Evolutionary conservation across 2,888 invertebrate genomes (phyloP).

Genomic region (Thecocarcelia acutangulata): DNA sequence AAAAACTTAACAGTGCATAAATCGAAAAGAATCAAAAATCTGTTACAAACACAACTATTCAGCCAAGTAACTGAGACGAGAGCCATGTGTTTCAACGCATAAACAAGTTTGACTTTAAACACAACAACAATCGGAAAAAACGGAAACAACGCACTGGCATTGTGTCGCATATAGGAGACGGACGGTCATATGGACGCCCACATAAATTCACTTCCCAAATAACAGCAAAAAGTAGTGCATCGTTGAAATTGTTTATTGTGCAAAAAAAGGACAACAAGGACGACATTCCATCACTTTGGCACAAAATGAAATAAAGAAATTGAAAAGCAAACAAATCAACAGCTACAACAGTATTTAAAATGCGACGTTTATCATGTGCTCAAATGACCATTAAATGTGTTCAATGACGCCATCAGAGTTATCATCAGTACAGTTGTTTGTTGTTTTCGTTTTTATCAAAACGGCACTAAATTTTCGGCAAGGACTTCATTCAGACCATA

Average conservation of each 20-base stretch:
- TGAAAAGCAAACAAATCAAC: constrained; percentile 52
- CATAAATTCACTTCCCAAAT: constrained; percentile 35
- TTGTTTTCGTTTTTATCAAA: constrained; percentile 25
- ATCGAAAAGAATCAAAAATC: constrained; percentile 23
- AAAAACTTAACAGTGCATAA: constrained; percentile 40
- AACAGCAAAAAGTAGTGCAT: constrained; percentile 64
- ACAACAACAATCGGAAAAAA: constrained; percentile 51
- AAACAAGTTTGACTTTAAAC: constrained; percentile 74
- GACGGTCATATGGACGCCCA: constrained; percentile 50
- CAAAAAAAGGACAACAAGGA: constrained; percentile 59
- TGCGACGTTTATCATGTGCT: constrained; percentile 81
- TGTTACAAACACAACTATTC: constrained; percentile 11
- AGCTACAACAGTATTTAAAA: constrained; percentile 71
- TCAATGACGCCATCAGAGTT: constrained; percentile 72
- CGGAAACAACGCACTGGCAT: constrained; percentile 49
- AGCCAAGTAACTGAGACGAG: constrained; percentile 27
- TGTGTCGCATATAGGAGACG: constrained; percentile 36
- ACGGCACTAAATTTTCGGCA: constrained; percentile 60
- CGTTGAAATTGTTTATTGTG: constrained; percentile 36
- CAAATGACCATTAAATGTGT: constrained; percentile 82
- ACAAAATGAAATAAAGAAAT: constrained; percentile 46
- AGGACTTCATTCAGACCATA: constrained; percentile 57
- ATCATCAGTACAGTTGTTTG: constrained; percentile 56
- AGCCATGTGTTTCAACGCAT: constrained; percentile 74
- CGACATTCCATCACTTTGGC: constrained; percentile 69